phyloP scores from a whole-genome alignment of 2,888 invertebrate genomes.

The Drosophila fungiperda region DNA sequence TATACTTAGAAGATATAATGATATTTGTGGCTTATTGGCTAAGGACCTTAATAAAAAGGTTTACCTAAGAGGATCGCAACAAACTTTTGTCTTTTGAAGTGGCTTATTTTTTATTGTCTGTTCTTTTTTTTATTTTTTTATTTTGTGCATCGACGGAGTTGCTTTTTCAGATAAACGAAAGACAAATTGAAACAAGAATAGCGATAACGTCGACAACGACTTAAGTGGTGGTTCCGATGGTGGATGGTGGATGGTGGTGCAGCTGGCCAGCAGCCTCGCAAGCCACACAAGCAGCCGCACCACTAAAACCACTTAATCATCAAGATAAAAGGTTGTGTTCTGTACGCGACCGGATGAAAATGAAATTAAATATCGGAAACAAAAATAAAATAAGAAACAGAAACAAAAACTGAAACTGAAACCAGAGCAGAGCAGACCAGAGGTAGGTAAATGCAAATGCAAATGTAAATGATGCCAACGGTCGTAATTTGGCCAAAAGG shows the following conservation, averaged over 20 bases:
- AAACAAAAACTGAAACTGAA: slow-evolving; percentile 9
- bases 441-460: slow-evolving; percentile 4
- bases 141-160: background rate
- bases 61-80: slow-evolving; percentile 26
- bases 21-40: slow-evolving; percentile 36
- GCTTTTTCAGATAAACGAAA: slow-evolving; percentile 26
- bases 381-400: slow-evolving; percentile 9
- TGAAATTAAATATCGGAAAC: slow-evolving; percentile 50
- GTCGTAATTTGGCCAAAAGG: slow-evolving; percentile 44
- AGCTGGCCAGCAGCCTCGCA: background rate
- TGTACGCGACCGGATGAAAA: slow-evolving; percentile 46
- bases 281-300: slow-evolving; percentile 16
- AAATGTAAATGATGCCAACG: slow-evolving; percentile 59
- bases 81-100: slow-evolving; percentile 29
- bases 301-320: slow-evolving; percentile 36
- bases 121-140: background rate
- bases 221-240: slow-evolving; percentile 2
- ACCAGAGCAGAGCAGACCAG: background rate
- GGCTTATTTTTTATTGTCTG: background rate
- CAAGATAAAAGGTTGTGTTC: slow-evolving; percentile 44
- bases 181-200: slow-evolving; percentile 54
- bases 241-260: background rate
- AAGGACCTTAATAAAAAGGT: slow-evolving; percentile 45
- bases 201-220: slow-evolving; percentile 45
- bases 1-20: slow-evolving; percentile 22